phyloP scores from a whole-genome alignment of 30 jellyfish, hydroid and myxozoan genomes.

The Haliclystus octoradiatus region DNA sequence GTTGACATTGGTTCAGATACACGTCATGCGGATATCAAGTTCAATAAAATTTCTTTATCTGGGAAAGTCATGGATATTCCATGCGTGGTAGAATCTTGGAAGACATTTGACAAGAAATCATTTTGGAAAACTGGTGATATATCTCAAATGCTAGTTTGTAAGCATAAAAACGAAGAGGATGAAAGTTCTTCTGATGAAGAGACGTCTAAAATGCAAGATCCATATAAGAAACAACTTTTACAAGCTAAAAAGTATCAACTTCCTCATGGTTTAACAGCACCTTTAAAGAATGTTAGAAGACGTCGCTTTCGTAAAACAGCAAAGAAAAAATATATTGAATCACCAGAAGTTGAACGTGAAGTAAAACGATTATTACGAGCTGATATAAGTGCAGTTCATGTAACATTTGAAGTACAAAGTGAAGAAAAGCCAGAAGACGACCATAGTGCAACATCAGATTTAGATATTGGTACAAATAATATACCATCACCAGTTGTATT shows the following conservation, averaged over 20 bases:
- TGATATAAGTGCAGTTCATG: conserved; percentile 95
- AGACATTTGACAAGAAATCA: conserved; percentile 83
- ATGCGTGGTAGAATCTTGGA: conserved; percentile 84
- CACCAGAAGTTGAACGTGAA: conserved; percentile 95
- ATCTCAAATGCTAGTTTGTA: conserved; percentile 70
- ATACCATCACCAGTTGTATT: conserved; percentile 34
- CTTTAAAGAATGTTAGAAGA: conserved; percentile 78
- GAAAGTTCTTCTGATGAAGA: conserved; percentile 88
- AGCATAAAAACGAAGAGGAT: conserved; percentile 35
- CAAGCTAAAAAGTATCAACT: conserved; percentile 58
- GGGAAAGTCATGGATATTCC: conserved; percentile 85
- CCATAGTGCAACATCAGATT: conserved; percentile 62
- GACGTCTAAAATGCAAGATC: conserved; percentile 33
- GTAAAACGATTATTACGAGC: conserved; percentile 89
- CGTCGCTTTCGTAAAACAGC: conserved; percentile 96
- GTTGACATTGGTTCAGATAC: conserved; percentile 69
- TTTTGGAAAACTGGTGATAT: conserved; percentile 95
- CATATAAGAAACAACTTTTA: conserved; percentile 50
- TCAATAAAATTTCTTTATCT: conserved; percentile 35
- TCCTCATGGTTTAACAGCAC: conserved; percentile 98
- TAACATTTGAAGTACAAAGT: conserved; percentile 67
- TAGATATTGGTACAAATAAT: conserved; percentile 58
- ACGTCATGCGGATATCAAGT: conserved; percentile 77
- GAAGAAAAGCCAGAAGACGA: conserved; percentile 70
- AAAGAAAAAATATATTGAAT: conserved; percentile 86